phyloP scores from a whole-genome alignment of 2,888 invertebrate species.

The Euzophera pinguis region DNA sequence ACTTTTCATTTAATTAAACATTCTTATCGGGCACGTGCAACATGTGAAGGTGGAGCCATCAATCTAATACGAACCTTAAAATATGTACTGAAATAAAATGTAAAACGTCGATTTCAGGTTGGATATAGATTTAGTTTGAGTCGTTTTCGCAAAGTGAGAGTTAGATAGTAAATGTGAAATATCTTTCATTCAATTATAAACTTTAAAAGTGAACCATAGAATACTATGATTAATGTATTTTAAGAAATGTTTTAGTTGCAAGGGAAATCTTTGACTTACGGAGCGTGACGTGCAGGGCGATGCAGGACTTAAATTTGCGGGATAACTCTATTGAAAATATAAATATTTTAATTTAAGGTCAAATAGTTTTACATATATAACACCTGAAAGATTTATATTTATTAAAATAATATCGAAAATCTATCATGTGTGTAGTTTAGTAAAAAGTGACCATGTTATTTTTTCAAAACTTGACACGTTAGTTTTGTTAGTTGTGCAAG shows the following conservation, averaged over 20 bases:
- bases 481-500: too few relatives aligned
- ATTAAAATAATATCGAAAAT: too few relatives aligned
- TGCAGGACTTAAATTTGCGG: constrained; percentile 29
- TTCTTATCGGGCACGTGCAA: constrained; percentile 37
- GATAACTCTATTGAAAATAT: background rate
- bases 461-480: too few relatives aligned
- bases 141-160: too few relatives aligned
- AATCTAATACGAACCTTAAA: constrained; percentile 29
- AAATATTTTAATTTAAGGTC: background rate
- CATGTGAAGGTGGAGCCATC: constrained; percentile 28
- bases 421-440: too few relatives aligned
- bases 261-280: constrained; percentile 58
- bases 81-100: constrained; percentile 48
- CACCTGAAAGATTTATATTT: too few relatives aligned
- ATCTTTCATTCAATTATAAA: constrained; percentile 33
- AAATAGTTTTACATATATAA: background rate
- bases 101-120: constrained; percentile 38
- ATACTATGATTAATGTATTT: constrained; percentile 65
- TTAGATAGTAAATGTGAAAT: constrained; percentile 34
- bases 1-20: constrained; percentile 60
- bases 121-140: too few relatives aligned
- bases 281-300: constrained; percentile 48
- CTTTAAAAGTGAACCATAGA: constrained; percentile 39
- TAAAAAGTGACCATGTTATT: too few relatives aligned
- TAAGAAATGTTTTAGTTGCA: constrained; percentile 62